Conservation (phyloP, 2,113 vertebrate species). For the Balaeniceps rex region DNA sequence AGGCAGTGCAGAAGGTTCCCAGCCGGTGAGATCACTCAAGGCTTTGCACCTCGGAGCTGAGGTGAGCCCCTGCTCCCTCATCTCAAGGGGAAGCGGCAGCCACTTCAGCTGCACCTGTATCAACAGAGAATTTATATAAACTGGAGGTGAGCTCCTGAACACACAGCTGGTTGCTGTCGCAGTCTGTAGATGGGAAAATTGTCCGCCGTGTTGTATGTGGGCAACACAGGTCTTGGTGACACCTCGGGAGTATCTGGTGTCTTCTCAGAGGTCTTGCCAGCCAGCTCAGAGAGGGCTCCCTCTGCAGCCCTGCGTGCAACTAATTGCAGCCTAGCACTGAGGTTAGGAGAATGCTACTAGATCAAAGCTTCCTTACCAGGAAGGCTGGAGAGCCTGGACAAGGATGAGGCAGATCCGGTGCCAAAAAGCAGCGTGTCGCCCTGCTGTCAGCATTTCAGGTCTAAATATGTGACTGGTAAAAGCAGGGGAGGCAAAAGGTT, state of each 20-base stretch:
- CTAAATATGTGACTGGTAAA: not conserved
- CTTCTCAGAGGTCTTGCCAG: not conserved
- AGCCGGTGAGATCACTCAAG: not conserved
- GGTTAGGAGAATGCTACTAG: not conserved
- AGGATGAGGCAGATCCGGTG: not conserved
- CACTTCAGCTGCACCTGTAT: not conserved
- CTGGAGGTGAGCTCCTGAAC: not conserved
- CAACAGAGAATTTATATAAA: not conserved
- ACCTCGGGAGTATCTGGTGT: not conserved
- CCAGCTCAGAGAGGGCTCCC: not conserved
- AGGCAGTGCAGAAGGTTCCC: not conserved
- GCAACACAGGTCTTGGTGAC: not conserved
- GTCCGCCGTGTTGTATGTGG: fast-evolving
- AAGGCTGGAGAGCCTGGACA: not conserved
- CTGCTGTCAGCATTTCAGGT: not conserved
- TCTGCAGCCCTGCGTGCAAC: not conserved
- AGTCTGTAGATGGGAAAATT: not conserved
- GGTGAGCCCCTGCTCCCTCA: not conserved
- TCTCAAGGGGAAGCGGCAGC: not conserved
- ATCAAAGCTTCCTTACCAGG: not conserved
- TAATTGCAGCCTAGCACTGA: not conserved
- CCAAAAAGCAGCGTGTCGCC: not conserved
- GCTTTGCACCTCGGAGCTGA: not conserved
- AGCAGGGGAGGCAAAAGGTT: not conserved
- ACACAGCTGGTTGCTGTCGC: not conserved